Conservation (phyloP, 2,113 vertebrate genomes). For the Cisticola juncidis region DNA sequence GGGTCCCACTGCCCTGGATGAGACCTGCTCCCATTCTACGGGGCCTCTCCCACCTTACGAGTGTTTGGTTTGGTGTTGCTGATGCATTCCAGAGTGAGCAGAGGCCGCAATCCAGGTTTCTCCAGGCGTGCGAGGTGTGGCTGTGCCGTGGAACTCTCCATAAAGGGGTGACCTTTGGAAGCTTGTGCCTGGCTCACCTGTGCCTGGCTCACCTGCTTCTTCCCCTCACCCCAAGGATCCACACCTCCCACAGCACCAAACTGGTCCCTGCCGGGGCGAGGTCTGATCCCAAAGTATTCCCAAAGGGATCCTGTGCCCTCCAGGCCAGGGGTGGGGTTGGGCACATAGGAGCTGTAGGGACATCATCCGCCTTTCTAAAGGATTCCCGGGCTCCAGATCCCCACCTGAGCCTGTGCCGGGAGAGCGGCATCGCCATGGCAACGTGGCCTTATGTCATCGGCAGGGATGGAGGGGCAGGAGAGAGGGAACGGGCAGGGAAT, state of each 20-base stretch:
- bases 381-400: not conserved
- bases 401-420: not conserved
- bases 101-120: not conserved
- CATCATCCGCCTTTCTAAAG: not conserved
- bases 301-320: not conserved
- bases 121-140: not conserved
- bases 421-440: not conserved
- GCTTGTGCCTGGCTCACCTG: not conserved
- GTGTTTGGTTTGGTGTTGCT: not conserved
- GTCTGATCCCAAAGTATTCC: not conserved
- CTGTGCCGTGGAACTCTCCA: not conserved
- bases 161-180: not conserved
- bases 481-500: not conserved
- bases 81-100: accelerated
- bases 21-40: accelerated
- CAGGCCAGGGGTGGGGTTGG: accelerated
- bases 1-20: accelerated
- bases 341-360: accelerated
- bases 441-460: not conserved
- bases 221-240: not conserved
- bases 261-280: accelerated
- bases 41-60: not conserved
- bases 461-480: not conserved
- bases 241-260: not conserved
- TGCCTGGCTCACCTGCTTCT: not conserved